These are phyloP conservation scores for Cheilosia scutellata DNA, from an alignment of 2,888 invertebrate genomes.

Conservation along the genomic window DNA sequence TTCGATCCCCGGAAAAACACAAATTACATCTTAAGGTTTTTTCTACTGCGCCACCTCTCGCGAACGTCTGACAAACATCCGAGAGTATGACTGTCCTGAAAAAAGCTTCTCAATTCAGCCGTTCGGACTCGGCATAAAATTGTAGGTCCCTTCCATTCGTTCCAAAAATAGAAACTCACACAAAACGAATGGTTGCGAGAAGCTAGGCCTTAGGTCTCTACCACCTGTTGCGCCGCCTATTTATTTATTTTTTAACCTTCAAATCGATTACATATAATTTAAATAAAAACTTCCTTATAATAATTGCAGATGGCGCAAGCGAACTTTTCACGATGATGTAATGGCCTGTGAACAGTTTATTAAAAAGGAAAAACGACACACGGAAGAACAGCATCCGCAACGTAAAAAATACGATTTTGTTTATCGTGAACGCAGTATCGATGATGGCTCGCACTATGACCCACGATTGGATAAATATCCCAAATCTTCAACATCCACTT, in stretches of 20 bases:
- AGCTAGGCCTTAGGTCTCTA: too few species aligned
- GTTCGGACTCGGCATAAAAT: too few species aligned
- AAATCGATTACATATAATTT: background rate
- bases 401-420: constrained; percentile 85
- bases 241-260: background rate
- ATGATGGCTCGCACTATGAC: constrained; percentile 88
- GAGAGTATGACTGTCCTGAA: too few species aligned
- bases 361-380: constrained; percentile 90
- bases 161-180: too few species aligned
- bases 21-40: too few species aligned
- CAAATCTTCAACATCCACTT: constrained; percentile 84
- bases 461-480: constrained; percentile 87
- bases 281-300: background rate
- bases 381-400: constrained; percentile 86
- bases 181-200: too few species aligned
- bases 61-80: too few species aligned
- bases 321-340: constrained; percentile 88
- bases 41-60: too few species aligned
- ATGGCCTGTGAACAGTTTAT: constrained; percentile 89
- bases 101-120: too few species aligned
- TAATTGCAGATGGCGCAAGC: constrained; percentile 83
- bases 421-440: constrained; percentile 87
- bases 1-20: too few species aligned
- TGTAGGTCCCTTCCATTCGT: too few species aligned
- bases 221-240: too few species aligned